Evolutionary conservation across 2,888 invertebrate genomes (phyloP).

Genomic region (Melangyna quadrimaculata): DNA sequence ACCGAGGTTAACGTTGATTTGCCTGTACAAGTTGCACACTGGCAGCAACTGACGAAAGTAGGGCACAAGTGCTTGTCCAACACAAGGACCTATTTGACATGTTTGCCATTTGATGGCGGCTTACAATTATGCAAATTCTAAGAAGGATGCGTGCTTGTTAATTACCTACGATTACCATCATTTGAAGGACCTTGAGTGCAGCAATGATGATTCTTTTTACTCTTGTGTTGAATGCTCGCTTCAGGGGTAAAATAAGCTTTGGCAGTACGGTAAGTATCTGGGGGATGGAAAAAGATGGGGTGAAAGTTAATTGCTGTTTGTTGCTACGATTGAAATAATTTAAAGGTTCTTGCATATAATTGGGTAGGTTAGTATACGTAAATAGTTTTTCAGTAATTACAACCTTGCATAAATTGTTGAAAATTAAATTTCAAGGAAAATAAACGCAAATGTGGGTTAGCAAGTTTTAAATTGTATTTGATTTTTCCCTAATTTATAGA

Average conservation of each 20-base stretch:
- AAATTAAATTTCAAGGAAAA: not conserved
- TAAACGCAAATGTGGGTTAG: too few species aligned
- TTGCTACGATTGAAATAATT: not conserved
- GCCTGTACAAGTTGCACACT: constrained; percentile 90
- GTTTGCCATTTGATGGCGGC: constrained; percentile 55
- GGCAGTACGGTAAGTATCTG: constrained; percentile 91
- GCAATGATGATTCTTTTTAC: constrained; percentile 90
- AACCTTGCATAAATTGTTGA: not conserved
- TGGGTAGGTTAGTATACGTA: too few species aligned
- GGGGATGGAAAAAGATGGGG: not conserved
- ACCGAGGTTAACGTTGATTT: constrained; percentile 87
- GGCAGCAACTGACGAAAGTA: constrained; percentile 97
- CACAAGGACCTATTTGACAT: constrained; percentile 78
- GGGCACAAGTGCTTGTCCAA: constrained; percentile 97
- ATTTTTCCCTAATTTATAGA: too few species aligned
- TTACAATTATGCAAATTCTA: constrained; percentile 60
- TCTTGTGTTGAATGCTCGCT: constrained; percentile 93
- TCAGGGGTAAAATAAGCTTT: constrained; percentile 94
- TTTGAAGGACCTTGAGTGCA: constrained; percentile 91
- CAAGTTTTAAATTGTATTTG: too few species aligned
- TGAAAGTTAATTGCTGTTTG: not conserved
- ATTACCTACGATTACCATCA: constrained; percentile 89
- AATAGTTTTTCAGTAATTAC: not conserved
- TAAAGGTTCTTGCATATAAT: not conserved
- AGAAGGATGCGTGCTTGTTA: constrained; percentile 45